Percentiles rank a stretch among this genome's conserved stretches.
Evolutionary conservation across 1,140 invertebrate species (phyloP).

Genomic region (Holcopasites calliopsidis): DNA sequence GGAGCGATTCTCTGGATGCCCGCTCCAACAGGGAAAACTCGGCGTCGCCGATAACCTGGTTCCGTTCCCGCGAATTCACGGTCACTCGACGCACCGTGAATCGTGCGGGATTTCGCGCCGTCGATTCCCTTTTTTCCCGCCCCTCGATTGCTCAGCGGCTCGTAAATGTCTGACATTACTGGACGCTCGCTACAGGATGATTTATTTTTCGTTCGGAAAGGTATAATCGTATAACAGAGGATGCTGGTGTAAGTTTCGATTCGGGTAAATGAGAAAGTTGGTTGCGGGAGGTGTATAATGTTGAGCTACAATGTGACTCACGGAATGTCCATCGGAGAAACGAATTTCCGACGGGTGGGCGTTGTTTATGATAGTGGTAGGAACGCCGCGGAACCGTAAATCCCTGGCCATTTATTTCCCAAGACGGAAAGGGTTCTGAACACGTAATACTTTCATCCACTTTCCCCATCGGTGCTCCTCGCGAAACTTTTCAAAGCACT

Average conservation of each 20-base stretch:
- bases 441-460: constrained; percentile 43
- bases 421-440: constrained; percentile 6
- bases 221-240: not conserved
- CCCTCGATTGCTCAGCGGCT: not conserved
- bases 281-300: too few relatives aligned
- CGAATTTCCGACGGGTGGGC: constrained; percentile 10
- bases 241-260: too few relatives aligned
- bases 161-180: not conserved
- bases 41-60: constrained; percentile 42
- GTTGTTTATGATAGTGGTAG: constrained; percentile 20
- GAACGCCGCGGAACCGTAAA: constrained; percentile 16
- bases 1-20: not conserved
- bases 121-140: not conserved
- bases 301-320: not conserved
- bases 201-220: not conserved
- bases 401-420: constrained; percentile 20
- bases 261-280: not conserved
- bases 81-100: not conserved
- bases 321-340: not conserved
- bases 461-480: constrained; percentile 31
- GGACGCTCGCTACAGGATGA: not conserved
- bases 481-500: constrained; percentile 39
- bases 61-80: constrained; percentile 46
- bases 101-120: not conserved
- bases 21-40: constrained; percentile 21